Conservation (phyloP, 92 coral and sea anemone species). For the Heteractis magnifica region DNA sequence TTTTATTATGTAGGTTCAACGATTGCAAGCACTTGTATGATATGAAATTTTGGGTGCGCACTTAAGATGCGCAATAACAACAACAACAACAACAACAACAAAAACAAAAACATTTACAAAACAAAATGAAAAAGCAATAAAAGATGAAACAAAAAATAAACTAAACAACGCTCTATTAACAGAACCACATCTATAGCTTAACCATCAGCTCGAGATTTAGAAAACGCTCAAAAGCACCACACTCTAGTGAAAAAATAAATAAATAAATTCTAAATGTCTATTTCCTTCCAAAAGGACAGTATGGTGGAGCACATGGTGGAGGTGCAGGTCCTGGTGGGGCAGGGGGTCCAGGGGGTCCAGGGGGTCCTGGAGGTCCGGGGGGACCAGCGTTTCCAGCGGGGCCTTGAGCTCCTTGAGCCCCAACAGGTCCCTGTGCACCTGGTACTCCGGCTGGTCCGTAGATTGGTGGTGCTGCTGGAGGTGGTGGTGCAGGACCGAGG, state of each 20-base stretch:
- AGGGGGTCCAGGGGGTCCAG: conserved; percentile 80
- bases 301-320: conserved; percentile 38
- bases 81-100: too few relatives aligned
- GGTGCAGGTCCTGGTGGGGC: conserved; percentile 62
- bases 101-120: too few relatives aligned
- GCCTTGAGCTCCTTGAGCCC: conserved; percentile 60
- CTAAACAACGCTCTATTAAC: too few relatives aligned
- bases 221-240: not conserved
- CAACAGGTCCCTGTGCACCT: conserved; percentile 42
- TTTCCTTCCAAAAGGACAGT: conserved; percentile 21
- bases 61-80: too few relatives aligned
- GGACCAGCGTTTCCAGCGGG: conserved; percentile 55
- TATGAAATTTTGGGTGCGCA: too few relatives aligned
- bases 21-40: too few relatives aligned
- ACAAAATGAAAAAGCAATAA: too few relatives aligned
- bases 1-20: too few relatives aligned
- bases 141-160: too few relatives aligned
- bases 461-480: conserved; percentile 42
- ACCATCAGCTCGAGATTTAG: not conserved
- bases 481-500: conserved; percentile 51
- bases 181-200: not conserved
- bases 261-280: not conserved
- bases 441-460: conserved; percentile 50
- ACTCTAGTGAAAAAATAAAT: not conserved
- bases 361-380: conserved; percentile 71